Evolutionary conservation across 2,888 invertebrate species (phyloP).

Genomic region (Tenthredo notha): DNA sequence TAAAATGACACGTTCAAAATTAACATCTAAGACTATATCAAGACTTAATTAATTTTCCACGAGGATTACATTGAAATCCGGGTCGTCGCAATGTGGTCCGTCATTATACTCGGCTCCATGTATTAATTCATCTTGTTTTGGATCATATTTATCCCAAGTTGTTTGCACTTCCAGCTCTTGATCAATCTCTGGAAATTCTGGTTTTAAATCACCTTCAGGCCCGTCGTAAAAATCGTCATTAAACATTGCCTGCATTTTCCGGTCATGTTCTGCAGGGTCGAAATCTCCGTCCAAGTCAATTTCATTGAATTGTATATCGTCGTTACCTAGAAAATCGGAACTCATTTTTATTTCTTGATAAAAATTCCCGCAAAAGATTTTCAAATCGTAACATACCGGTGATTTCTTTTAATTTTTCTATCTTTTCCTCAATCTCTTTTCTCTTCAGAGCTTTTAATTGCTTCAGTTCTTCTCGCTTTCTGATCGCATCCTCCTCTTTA

Average conservation of each 20-base stretch:
- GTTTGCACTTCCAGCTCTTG: constrained; percentile 84
- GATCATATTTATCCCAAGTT: constrained; percentile 85
- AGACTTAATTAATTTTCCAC: neutral
- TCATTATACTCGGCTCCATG: constrained; percentile 69
- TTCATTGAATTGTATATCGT: constrained; percentile 69
- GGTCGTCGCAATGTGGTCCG: constrained; percentile 87
- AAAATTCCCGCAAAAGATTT: constrained; percentile 80
- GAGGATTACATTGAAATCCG: constrained; percentile 86
- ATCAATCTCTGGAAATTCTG: constrained; percentile 91
- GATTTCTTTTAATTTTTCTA: constrained; percentile 91
- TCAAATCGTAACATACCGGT: constrained; percentile 85
- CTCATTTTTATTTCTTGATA: constrained; percentile 26
- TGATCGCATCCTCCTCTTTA: constrained; percentile 88
- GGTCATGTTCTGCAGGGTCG: constrained; percentile 93
- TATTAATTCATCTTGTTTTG: constrained; percentile 75
- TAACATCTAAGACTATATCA: neutral
- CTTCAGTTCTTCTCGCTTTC: constrained; percentile 92
- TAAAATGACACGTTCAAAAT: constrained; percentile 71
- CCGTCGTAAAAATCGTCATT: constrained; percentile 92
- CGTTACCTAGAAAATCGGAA: constrained; percentile 66
- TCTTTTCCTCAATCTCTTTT: constrained; percentile 94
- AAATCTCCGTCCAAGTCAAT: constrained; percentile 93
- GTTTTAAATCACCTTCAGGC: constrained; percentile 85
- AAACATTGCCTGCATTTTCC: constrained; percentile 92
- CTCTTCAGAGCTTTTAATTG: constrained; percentile 92